Base-by-base conservation (phyloP, 1,140 invertebrate species). In the Diachasma alloeum region DNA sequence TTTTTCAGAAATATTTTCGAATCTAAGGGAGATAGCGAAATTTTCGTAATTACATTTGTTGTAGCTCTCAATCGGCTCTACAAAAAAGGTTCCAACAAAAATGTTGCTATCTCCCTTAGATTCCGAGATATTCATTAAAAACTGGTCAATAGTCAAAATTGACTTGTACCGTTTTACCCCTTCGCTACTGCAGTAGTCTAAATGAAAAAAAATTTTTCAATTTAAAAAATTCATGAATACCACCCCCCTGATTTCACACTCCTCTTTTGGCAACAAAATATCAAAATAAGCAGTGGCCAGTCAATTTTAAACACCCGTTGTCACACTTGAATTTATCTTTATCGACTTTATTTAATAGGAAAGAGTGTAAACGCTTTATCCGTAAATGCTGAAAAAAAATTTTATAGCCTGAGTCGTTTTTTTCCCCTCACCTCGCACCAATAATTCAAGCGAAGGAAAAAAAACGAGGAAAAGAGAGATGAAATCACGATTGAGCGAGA, bases 401-500 rank as follows among this genome's bases (percentile, higher is more conserved):
- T 53, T 53, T 19, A 53, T 53, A 17, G 17, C 48, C 0, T 53
- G 2, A 53, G 48, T n/a, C 1, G 10, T 19, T 53, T 53, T 53
- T 53, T n/a, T 46, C 44, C 9, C 17, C 17, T 53, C 17, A 53
- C n/a, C 39, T 15, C 11, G 48, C n/a, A 17, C 6, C 39, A 42
- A 75, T 59, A 48, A 77, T 77, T 72, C 53, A 63, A 72, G 44
- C 6, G 42, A n/a, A 56, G 26, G 31, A 72, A 39, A 8, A 63
- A 19, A 48, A 53, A 72, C 11, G 19, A 19, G 53, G 19, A 22
- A 63, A 26, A 26, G 24, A 63, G 24, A 78, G 70, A 19, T 24
- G 24, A 31, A 63, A 63, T 63, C 17, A 26, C 24, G 59, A 11
- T 3, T 8, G 59, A 63, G 59, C 26, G 59, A 31, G 59, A 63